Conservation (phyloP, 2,888 invertebrate genomes). For the Drosophila pullipes region DNA sequence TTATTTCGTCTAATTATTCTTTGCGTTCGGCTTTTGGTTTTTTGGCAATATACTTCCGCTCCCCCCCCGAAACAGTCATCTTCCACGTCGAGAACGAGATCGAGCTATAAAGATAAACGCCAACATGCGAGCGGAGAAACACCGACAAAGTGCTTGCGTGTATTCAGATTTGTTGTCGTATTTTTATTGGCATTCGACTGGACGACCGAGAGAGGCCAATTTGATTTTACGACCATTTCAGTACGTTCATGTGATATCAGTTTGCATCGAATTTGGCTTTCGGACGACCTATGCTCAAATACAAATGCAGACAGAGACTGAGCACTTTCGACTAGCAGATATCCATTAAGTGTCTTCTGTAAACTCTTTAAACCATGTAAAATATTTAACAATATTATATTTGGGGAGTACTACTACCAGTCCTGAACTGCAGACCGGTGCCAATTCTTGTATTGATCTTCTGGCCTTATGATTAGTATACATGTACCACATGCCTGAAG, state of each 20-base stretch:
- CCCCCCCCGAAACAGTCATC: constrained; percentile 28
- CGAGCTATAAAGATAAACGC: constrained; percentile 69
- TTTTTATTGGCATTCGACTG: constrained; percentile 72
- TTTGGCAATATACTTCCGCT: constrained; percentile 17
- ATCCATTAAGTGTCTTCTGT: not conserved
- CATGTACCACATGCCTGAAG: not conserved
- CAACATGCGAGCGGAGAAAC: constrained; percentile 41
- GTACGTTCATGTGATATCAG: constrained; percentile 57
- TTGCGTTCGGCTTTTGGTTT: constrained; percentile 11
- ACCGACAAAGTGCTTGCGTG: constrained; percentile 68
- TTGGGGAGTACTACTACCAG: not conserved
- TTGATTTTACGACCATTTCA: constrained; percentile 72
- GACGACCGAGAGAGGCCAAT: constrained; percentile 46
- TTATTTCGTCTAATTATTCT: constrained; percentile 39
- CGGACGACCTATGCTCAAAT: constrained; percentile 13
- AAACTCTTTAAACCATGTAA: not conserved
- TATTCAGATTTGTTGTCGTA: constrained; percentile 59
- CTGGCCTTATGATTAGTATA: not conserved
- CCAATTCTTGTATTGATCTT: not conserved
- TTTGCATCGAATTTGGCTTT: constrained; percentile 55
- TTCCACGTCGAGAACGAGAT: constrained; percentile 55
- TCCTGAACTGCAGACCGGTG: not conserved
- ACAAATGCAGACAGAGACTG: constrained; percentile 20
- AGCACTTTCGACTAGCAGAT: not conserved
- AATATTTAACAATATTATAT: not conserved